These are phyloP conservation scores for Neoitamus cyanurus DNA, from an alignment of 2,888 invertebrate species.

Conservation along the genomic window DNA sequence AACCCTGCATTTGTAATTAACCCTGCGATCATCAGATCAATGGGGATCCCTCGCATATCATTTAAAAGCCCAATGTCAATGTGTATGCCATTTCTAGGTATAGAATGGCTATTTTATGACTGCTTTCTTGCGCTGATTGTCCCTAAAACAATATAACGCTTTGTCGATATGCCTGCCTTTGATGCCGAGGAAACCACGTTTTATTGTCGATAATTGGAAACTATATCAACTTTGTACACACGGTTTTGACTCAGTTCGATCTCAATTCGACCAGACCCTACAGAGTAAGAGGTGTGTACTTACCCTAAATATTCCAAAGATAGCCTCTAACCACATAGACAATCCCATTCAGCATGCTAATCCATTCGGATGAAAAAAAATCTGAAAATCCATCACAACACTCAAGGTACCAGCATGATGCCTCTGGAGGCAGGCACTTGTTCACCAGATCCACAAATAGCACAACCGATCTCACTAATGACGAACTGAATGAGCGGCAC, in stretches of 20 bases:
- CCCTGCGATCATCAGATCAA: no score
- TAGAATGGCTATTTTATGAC: no score
- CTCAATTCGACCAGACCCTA: background rate
- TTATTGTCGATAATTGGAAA: background rate
- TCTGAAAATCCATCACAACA: slow-evolving; percentile 18
- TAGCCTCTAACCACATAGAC: slow-evolving; percentile 30
- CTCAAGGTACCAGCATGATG: slow-evolving; percentile 23
- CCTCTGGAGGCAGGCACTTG: slow-evolving; percentile 24
- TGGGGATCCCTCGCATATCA: no score
- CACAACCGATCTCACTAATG: slow-evolving; percentile 22
- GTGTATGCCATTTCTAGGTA: no score
- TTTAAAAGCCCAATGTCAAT: no score
- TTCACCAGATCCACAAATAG: slow-evolving; percentile 41
- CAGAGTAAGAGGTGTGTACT: background rate
- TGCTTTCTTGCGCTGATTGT: no score
- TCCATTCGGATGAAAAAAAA: slow-evolving; percentile 27
- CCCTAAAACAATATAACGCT: no score
- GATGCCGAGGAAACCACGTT: background rate
- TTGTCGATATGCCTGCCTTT: no score
- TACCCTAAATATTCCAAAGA: slow-evolving; percentile 38
- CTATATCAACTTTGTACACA: background rate
- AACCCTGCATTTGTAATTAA: no score
- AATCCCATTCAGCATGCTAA: slow-evolving; percentile 39
- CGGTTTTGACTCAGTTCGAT: background rate
- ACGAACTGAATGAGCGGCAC: slow-evolving; percentile 2